Percentiles rank a stretch among this genome's conserved stretches.
Conservation (phyloP, 1,140 invertebrate genomes). For the Patella vulgata region DNA sequence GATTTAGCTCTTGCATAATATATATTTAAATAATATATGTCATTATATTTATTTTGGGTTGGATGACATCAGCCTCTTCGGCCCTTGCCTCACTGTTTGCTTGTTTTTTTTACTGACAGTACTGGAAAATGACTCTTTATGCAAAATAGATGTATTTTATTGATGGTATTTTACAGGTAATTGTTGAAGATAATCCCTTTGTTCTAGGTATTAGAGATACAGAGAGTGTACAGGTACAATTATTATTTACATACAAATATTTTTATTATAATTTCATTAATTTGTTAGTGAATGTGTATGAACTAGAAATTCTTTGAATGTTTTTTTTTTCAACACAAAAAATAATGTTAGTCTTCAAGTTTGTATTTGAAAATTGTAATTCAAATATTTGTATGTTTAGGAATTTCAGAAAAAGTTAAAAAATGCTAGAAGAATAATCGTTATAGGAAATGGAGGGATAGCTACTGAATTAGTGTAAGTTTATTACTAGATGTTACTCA, state of each 20-base stretch:
- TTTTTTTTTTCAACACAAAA: conserved; percentile 4
- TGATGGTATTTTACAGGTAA: too few relatives aligned
- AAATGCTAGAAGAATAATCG: conserved; percentile 76
- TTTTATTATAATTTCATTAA: background rate
- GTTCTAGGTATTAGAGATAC: conserved; percentile 93
- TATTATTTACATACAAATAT: background rate
- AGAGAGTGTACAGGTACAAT: conserved; percentile 80
- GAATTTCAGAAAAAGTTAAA: conserved; percentile 79
- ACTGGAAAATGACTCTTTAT: too few relatives aligned
- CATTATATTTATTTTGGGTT: too few relatives aligned
- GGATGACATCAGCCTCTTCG: too few relatives aligned
- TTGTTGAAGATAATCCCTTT: conserved; percentile 71
- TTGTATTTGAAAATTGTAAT: background rate
- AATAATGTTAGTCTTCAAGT: background rate
- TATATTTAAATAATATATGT: too few relatives aligned
- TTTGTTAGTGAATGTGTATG: background rate
- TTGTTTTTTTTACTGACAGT: too few relatives aligned
- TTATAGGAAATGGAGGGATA: conserved; percentile 97
- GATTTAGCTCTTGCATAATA: too few relatives aligned
- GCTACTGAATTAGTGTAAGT: conserved; percentile 89
- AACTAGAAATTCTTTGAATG: background rate
- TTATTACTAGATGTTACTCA: background rate
- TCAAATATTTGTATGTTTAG: conserved; percentile 55
- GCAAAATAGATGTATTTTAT: too few relatives aligned
- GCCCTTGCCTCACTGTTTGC: too few relatives aligned